Evolutionary conservation across 2,113 vertebrate genomes (phyloP).

Genomic region (Lepisosteus osseus): DNA sequence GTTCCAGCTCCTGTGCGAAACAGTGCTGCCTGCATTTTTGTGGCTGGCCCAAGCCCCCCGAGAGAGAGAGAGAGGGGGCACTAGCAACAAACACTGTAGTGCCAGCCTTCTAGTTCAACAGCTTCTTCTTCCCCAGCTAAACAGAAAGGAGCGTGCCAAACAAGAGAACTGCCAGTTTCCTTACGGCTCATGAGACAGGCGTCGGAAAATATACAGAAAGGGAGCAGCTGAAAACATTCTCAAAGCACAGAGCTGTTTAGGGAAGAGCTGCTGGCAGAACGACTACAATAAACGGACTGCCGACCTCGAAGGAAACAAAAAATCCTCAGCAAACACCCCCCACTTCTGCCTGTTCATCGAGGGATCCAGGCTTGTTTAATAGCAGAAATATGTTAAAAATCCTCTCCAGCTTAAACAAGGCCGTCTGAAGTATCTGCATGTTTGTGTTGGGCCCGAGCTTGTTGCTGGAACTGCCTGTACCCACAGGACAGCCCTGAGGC

Average conservation of each 20-base stretch:
- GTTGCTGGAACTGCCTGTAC: slow-evolving; percentile 14
- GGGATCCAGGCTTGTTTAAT: background rate
- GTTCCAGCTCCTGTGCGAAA: no score
- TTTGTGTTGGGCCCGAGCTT: slow-evolving; percentile 19
- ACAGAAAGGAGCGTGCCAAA: no score
- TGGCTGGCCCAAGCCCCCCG: no score
- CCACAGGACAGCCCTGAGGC: background rate
- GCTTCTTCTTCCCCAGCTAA: no score
- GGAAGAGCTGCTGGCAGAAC: background rate
- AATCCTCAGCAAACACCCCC: slow-evolving; percentile 3
- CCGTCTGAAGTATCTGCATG: slow-evolving; percentile 1
- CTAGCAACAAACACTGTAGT: no score
- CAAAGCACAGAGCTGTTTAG: background rate
- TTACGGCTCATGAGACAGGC: no score
- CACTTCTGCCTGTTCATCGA: background rate
- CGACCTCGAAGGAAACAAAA: slow-evolving; percentile 7
- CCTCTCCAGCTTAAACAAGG: slow-evolving; percentile 20
- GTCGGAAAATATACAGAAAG: no score
- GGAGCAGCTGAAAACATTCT: background rate
- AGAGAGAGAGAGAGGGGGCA: no score
- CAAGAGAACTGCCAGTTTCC: no score
- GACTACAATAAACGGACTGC: background rate
- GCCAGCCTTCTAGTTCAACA: no score
- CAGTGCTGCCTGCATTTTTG: no score
- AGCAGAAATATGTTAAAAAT: slow-evolving; percentile 8